Evolutionary conservation across 1,140 invertebrate species (phyloP).

Genomic region (Phenacoccus solenopsis): DNA sequence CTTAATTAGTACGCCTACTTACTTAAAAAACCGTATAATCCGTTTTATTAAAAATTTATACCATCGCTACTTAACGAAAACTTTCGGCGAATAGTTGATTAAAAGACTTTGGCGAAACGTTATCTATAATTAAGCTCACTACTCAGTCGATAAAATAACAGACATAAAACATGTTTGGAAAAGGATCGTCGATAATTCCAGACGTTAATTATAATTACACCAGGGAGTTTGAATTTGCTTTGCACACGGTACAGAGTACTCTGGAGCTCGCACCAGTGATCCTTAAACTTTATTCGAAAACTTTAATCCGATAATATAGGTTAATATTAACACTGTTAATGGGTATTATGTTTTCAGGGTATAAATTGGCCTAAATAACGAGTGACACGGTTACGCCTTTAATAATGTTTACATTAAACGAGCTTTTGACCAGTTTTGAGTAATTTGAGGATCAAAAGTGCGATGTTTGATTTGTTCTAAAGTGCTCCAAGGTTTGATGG

Average conservation of each 20-base stretch:
- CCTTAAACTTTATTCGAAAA: background rate
- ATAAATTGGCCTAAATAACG: background rate
- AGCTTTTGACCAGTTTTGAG: too few relatives aligned
- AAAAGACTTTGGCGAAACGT: background rate
- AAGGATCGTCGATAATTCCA: conserved; percentile 1
- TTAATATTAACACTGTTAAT: background rate
- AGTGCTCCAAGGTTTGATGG: too few relatives aligned
- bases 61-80: background rate
- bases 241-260: too few relatives aligned
- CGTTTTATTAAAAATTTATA: background rate
- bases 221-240: background rate
- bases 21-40: too few relatives aligned
- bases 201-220: conserved; percentile 3
- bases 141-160: background rate
- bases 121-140: background rate
- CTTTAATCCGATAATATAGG: background rate
- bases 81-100: background rate
- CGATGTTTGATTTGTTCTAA: too few relatives aligned
- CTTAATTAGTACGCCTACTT: too few relatives aligned
- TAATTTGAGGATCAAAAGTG: too few relatives aligned
- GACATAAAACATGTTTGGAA: background rate
- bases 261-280: background rate
- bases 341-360: background rate
- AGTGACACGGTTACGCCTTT: background rate
- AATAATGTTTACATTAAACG: too few relatives aligned